Percentiles rank a stretch among this genome's conserved stretches.
Evolutionary conservation across 2,113 vertebrate species (phyloP).

Genomic region (Lophotis ruficrista): DNA sequence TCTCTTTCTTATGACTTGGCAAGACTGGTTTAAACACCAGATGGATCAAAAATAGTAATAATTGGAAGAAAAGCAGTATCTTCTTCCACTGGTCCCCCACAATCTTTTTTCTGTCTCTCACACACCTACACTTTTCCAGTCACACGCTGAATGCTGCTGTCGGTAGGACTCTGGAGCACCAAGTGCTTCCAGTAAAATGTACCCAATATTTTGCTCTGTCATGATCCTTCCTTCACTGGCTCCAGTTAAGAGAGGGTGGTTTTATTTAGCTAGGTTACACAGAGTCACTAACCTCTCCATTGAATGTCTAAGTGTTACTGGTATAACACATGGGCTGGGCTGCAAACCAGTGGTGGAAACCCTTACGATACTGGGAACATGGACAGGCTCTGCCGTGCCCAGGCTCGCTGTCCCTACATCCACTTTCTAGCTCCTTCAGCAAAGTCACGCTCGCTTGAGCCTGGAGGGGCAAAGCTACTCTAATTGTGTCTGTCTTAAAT

Average conservation of each 20-base stretch:
- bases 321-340: neutral
- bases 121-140: conserved; percentile 23
- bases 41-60: conserved; percentile 45
- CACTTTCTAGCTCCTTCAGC: neutral
- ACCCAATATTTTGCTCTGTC: neutral
- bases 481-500: neutral
- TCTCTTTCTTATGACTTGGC: conserved; percentile 18
- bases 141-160: neutral
- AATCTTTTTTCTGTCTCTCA: conserved; percentile 33
- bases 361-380: neutral
- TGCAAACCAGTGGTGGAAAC: neutral
- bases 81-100: neutral
- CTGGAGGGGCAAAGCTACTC: neutral
- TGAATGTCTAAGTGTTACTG: neutral
- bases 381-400: accelerated
- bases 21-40: conserved; percentile 43
- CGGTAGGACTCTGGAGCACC: neutral
- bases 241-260: neutral
- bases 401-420: neutral
- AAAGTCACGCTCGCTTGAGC: neutral
- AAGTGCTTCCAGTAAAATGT: neutral
- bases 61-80: conserved; percentile 23
- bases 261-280: neutral
- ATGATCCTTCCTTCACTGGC: neutral
- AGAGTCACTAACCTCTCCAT: neutral